Conservation (phyloP, 2,797 vertebrate species). For the Buceros bicornis region DNA sequence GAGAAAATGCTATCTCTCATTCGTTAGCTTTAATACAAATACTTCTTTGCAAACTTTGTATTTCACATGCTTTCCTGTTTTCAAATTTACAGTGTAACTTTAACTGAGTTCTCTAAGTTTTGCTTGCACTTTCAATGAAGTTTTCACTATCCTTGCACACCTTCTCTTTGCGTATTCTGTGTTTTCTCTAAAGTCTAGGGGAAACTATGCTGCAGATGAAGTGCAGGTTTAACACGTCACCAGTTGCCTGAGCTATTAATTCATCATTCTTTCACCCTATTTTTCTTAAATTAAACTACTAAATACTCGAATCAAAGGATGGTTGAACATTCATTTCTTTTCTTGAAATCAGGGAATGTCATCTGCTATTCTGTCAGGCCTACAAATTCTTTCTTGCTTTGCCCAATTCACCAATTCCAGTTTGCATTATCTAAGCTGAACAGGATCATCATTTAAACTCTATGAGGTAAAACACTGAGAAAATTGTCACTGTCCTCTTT, state of each 20-base stretch:
- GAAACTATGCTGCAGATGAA: not conserved
- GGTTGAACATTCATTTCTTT: not conserved
- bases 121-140: not conserved
- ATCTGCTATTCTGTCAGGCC: not conserved
- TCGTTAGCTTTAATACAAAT: not conserved
- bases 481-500: slow-evolving; percentile 1
- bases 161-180: not conserved
- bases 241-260: not conserved
- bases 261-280: not conserved
- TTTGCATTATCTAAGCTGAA: not conserved
- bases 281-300: not conserved
- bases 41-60: not conserved
- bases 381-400: not conserved
- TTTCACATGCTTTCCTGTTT: not conserved
- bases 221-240: not conserved
- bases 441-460: slow-evolving; percentile 4
- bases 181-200: not conserved
- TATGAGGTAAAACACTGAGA: not conserved
- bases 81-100: not conserved
- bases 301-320: not conserved
- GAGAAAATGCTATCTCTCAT: not conserved
- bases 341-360: not conserved
- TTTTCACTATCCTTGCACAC: not conserved
- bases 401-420: slow-evolving; percentile 1
- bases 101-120: not conserved